phyloP scores from a whole-genome alignment of 2,797 vertebrate species.

The Aplochiton taeniatus region DNA sequence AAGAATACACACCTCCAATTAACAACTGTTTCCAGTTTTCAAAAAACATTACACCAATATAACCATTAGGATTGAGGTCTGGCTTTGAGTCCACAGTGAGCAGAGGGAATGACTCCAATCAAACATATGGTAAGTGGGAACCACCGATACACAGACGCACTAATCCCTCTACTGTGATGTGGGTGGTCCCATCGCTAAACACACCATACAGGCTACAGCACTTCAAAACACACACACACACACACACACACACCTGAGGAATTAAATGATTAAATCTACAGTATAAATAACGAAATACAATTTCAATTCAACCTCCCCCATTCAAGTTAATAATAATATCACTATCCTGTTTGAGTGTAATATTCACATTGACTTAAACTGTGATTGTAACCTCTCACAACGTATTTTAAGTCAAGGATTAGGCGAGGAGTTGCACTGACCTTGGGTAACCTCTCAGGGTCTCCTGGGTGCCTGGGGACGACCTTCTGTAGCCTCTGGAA shows the following conservation, averaged over 20 bases:
- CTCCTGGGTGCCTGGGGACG: constrained; percentile 91
- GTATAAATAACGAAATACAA: no score
- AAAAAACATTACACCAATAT: constrained; percentile 42
- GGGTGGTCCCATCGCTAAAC: constrained; percentile 23
- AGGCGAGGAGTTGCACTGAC: no score
- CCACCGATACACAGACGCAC: constrained; percentile 28
- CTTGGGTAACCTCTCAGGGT: constrained; percentile 94
- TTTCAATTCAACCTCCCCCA: no score
- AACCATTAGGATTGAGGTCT: constrained; percentile 35
- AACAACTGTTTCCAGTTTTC: constrained; percentile 58
- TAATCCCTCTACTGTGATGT: background rate
- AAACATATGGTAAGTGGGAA: constrained; percentile 20
- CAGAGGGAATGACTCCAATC: constrained; percentile 55
- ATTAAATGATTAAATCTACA: no score
- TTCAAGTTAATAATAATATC: no score
- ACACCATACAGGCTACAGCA: background rate
- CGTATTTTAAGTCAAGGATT: no score
- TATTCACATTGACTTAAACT: no score
- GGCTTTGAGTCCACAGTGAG: constrained; percentile 17
- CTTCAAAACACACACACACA: constrained; percentile 7
- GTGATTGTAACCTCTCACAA: accelerated
- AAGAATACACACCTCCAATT: constrained; percentile 25
- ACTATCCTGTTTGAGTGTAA: no score
- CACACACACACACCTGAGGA: background rate
- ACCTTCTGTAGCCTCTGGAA: constrained; percentile 96